phyloP scores from a whole-genome alignment of 2,888 invertebrate species.

The Cryptus armator region DNA sequence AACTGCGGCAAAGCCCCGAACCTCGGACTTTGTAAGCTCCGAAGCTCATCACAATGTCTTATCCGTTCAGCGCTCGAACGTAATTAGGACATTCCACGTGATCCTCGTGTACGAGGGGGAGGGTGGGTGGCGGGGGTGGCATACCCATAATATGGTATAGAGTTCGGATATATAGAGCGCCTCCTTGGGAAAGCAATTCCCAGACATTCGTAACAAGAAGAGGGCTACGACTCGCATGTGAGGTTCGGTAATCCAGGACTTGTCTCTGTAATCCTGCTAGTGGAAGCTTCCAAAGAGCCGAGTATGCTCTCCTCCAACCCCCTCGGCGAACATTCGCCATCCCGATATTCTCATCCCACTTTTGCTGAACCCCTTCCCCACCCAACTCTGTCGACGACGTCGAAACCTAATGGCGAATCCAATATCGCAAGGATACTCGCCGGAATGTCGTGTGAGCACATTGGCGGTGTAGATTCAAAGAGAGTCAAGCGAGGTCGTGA shows the following conservation, averaged over 20 bases:
- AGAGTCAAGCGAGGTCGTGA: not conserved
- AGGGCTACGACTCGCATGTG: constrained; percentile 1
- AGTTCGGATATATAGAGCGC: not conserved
- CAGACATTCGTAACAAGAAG: constrained; percentile 50
- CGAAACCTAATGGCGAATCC: constrained; percentile 71
- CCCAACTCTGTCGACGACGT: constrained; percentile 7
- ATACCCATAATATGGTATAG: not conserved
- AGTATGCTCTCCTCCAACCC: constrained; percentile 25
- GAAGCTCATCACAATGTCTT: constrained; percentile 34
- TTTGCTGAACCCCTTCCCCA: not conserved
- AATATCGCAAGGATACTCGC: constrained; percentile 69
- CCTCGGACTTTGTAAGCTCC: not conserved
- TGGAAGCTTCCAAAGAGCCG: constrained; percentile 39
- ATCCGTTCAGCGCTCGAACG: constrained; percentile 39
- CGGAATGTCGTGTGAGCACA: constrained; percentile 41
- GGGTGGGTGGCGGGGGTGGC: not conserved
- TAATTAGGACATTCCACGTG: constrained; percentile 56
- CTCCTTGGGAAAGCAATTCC: constrained; percentile 71
- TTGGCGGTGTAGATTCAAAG: constrained; percentile 25
- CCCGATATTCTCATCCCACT: not conserved
- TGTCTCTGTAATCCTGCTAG: constrained; percentile 49
- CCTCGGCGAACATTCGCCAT: not conserved
- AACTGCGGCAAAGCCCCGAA: constrained; percentile 10
- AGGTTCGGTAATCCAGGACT: constrained; percentile 43
- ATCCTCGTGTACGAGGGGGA: constrained; percentile 24